Evolutionary conservation across 2,888 invertebrate genomes (phyloP).

Genomic region (Diadromus collaris): DNA sequence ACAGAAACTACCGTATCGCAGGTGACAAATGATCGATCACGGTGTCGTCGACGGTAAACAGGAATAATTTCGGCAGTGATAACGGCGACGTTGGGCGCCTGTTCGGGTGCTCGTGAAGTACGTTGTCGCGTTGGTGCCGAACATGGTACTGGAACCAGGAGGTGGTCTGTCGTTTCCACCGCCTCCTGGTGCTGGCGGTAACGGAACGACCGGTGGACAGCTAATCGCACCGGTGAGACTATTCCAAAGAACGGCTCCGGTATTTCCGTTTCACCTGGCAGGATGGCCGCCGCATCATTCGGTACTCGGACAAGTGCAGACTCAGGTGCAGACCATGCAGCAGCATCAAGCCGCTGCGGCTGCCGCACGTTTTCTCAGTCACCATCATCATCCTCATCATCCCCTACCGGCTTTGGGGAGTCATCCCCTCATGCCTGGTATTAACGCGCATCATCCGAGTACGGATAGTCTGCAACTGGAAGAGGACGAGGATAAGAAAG

Average conservation of each 20-base stretch:
- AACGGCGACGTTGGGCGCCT: conserved; percentile 44
- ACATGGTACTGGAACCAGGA: conserved; percentile 79
- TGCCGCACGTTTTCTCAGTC: conserved; percentile 75
- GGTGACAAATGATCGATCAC: conserved; percentile 39
- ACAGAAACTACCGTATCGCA: background rate
- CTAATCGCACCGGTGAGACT: conserved; percentile 75
- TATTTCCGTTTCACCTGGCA: conserved; percentile 78
- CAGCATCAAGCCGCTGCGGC: conserved; percentile 77
- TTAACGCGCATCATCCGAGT: conserved; percentile 74
- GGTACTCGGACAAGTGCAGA: conserved; percentile 77
- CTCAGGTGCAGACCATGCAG: conserved; percentile 77
- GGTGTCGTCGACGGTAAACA: conserved; percentile 11
- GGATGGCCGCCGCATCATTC: conserved; percentile 79
- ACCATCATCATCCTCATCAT: conserved; percentile 78
- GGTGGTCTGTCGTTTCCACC: conserved; percentile 79
- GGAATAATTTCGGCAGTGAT: conserved; percentile 36
- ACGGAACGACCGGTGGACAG: conserved; percentile 73
- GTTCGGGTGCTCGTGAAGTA: conserved; percentile 44
- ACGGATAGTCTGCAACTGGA: conserved; percentile 75
- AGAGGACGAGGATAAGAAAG: conserved; percentile 79
- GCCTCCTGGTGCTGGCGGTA: conserved; percentile 77
- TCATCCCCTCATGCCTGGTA: conserved; percentile 76
- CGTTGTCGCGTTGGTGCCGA: conserved; percentile 77
- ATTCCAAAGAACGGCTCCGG: conserved; percentile 78
- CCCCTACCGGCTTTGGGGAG: conserved; percentile 75